Evolutionary conservation across 2,888 invertebrate species (phyloP).

Genomic region (Xestia ashworthii): DNA sequence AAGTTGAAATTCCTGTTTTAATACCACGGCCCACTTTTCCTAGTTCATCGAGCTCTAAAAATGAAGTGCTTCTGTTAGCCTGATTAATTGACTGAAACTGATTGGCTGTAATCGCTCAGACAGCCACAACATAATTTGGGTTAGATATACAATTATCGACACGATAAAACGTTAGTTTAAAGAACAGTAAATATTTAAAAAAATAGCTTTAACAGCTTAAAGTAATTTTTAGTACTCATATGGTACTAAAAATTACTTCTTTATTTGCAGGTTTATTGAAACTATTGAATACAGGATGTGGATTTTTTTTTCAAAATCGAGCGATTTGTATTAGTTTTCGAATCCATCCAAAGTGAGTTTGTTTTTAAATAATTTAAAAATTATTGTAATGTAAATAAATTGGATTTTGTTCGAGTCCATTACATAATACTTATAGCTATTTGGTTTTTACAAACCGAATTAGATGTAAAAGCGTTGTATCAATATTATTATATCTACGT

Average conservation of each 20-base stretch:
- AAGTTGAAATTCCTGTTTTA: not conserved
- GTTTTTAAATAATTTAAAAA: not conserved
- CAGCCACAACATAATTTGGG: conserved; percentile 23
- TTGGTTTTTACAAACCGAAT: not conserved
- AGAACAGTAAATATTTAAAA: not conserved
- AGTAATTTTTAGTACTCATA: not conserved
- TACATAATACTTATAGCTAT: no score
- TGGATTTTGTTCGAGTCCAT: not conserved
- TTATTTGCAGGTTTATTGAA: not conserved
- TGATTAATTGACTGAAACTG: conserved; percentile 46
- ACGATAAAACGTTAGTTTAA: conserved; percentile 5
- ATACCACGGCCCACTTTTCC: conserved; percentile 21
- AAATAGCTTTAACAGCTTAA: not conserved
- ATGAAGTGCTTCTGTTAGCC: not conserved
- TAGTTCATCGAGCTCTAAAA: conserved; percentile 29
- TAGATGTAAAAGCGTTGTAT: not conserved
- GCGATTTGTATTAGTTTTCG: not conserved
- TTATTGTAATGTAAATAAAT: not conserved
- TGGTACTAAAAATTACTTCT: no score
- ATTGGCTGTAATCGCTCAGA: conserved; percentile 34
- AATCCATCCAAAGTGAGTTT: not conserved
- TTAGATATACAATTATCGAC: conserved; percentile 43
- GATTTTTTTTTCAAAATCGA: not conserved
- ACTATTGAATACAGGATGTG: not conserved
- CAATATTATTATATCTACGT: not conserved